Evolutionary conservation across 1,140 invertebrate genomes (phyloP).

Genomic region (Amyelois transitella): DNA sequence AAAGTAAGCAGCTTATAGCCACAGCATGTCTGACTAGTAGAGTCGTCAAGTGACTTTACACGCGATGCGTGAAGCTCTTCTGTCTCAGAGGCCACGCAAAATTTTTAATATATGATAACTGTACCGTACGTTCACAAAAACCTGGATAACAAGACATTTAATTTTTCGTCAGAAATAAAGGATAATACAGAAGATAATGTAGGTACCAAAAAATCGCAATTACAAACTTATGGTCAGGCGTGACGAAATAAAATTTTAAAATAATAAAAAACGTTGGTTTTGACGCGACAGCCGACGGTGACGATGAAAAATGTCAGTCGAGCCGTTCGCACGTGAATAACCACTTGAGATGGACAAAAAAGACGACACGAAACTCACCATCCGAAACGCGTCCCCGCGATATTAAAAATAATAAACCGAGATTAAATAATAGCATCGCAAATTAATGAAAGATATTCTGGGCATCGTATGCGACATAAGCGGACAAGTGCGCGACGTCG

Average conservation of each 20-base stretch:
- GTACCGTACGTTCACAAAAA: too few relatives aligned
- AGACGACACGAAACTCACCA: background rate
- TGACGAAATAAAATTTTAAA: constrained; percentile 14
- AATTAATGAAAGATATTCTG: constrained; percentile 58
- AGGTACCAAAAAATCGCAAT: background rate
- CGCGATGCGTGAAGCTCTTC: too few relatives aligned
- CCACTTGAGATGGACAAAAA: constrained; percentile 30
- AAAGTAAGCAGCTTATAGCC: too few relatives aligned
- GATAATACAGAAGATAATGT: too few relatives aligned
- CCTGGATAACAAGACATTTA: too few relatives aligned
- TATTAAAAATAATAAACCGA: constrained; percentile 19
- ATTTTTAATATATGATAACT: too few relatives aligned
- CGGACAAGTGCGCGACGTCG: constrained; percentile 44
- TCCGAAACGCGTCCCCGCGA: constrained; percentile 27
- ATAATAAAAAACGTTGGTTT: constrained; percentile 20
- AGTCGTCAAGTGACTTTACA: too few relatives aligned
- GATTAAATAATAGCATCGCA: constrained; percentile 27
- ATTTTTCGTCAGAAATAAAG: too few relatives aligned
- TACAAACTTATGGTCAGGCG: background rate
- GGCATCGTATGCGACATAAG: constrained; percentile 57
- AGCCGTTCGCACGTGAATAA: constrained; percentile 41
- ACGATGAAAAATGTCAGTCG: constrained; percentile 43
- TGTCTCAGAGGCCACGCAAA: too few relatives aligned
- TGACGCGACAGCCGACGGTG: constrained; percentile 15
- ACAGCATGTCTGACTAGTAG: too few relatives aligned